Evolutionary conservation across 2,797 vertebrate species (phyloP), one percentile per base, ranked within the genome.

Genomic region (Anas bernieri): DNA sequence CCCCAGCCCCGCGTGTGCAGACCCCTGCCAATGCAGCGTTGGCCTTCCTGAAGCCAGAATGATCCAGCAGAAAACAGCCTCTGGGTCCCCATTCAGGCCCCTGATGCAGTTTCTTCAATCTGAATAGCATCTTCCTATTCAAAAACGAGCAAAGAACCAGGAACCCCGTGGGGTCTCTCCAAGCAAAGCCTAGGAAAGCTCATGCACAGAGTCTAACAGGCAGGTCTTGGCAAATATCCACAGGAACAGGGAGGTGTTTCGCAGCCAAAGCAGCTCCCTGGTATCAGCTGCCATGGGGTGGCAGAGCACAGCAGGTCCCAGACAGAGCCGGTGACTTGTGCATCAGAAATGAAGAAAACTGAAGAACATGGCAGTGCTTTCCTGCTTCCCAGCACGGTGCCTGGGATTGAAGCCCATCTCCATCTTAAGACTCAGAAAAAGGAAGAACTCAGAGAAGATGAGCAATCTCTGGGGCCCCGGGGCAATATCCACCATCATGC

Each of bases 1-100:
- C 50, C 9, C 22, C n/a, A 11, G 37, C 12, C 68, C 12, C 18
- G 31, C 17, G 22, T 43, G 45, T 22, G 14, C 1, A 0, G 33
- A 37, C 11, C 33, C 31, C 39, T 81, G 76, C 52, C 6, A 5
- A 41, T 7, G 28, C 1, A 0, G 30, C 0, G 0, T 9, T 9
- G 9, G 30, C 39, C 39, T 11, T 35, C 16, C 39, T n/a, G 14
- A 48, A 28, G 62, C 48, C 61, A 55, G 39, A 16, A 59, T 15
- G 45, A 17, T 17, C n/a, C 28, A 18, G 39, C 58, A 89, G 59
- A 43, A 80, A 56, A 13, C 1, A 0, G 52, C 11, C 62, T 41
- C 70, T 43, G 17, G 31, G n/a, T 28, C 25, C 4, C 8, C 10
- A 30, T 61, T 39, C 69, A 85, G 26, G 31, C 11, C 26, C 37